Evolutionary conservation across 2,797 vertebrate species (phyloP).

Genomic region (Darevskia nairensis): DNA sequence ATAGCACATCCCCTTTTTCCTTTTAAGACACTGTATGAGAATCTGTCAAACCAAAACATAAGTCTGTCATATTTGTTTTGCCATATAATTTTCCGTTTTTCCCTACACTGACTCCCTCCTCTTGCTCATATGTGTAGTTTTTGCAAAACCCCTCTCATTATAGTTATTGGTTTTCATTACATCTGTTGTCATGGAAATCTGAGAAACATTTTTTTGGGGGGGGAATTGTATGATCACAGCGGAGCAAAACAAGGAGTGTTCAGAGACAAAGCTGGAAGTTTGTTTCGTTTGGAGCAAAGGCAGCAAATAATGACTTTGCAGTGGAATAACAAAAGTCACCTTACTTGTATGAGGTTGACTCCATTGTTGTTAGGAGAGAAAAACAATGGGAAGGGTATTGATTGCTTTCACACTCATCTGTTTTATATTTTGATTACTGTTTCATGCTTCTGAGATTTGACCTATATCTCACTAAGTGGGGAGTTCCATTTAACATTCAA

Average conservation of each 20-base stretch:
- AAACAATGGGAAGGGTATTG: not conserved
- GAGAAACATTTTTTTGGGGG: constrained; percentile 50
- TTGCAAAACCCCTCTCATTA: constrained; percentile 41
- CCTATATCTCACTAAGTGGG: not conserved
- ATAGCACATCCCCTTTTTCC: no score
- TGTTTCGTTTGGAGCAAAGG: constrained; percentile 47
- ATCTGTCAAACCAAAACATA: not conserved
- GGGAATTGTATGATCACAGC: constrained; percentile 57
- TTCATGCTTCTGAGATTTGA: not conserved
- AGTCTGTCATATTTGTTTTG: not conserved
- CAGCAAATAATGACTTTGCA: constrained; percentile 36
- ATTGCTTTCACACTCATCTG: not conserved
- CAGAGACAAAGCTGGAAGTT: constrained; percentile 45
- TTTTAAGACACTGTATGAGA: no score
- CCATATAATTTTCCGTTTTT: not conserved
- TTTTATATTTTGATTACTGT: not conserved
- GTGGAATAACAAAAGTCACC: not conserved
- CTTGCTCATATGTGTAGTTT: not conserved
- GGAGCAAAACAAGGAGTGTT: constrained; percentile 33
- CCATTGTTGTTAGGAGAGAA: not conserved
- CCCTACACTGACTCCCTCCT: not conserved
- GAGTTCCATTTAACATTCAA: not conserved
- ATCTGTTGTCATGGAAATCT: constrained; percentile 77
- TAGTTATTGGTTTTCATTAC: constrained; percentile 49
- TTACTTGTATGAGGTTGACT: not conserved